Evolutionary conservation across 1,140 invertebrate species (phyloP).

Genomic region (Drosophila orena): DNA sequence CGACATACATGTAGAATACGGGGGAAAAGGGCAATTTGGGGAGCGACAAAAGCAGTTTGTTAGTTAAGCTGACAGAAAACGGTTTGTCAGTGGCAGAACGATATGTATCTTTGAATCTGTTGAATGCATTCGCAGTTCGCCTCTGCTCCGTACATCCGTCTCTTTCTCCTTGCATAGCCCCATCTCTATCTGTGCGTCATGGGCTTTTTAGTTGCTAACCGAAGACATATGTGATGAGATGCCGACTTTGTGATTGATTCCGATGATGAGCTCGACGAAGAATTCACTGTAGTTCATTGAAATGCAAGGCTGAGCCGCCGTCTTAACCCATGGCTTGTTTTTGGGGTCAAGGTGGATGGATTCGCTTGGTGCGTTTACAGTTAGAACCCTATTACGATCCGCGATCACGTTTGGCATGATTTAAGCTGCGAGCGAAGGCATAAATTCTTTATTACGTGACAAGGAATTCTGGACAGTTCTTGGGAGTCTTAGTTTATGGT

Average conservation of each 20-base stretch:
- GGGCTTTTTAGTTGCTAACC: conserved; percentile 44
- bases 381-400: conserved; percentile 60
- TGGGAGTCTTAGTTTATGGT: conserved; percentile 37
- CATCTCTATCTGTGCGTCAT: conserved; percentile 23
- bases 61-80: conserved; percentile 76
- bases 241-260: conserved; percentile 68
- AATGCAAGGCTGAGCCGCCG: conserved; percentile 52
- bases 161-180: not conserved
- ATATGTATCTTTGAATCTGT: conserved; percentile 65
- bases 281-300: conserved; percentile 48
- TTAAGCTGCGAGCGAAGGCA: conserved; percentile 37
- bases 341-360: conserved; percentile 67
- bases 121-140: conserved; percentile 57
- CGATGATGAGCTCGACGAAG: conserved; percentile 43
- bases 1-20: conserved; percentile 1
- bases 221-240: conserved; percentile 58
- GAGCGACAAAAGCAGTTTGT: conserved; percentile 62
- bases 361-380: conserved; percentile 51
- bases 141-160: conserved; percentile 21
- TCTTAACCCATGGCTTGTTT: conserved; percentile 20
- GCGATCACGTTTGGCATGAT: conserved; percentile 61
- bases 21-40: conserved; percentile 17
- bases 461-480: conserved; percentile 13
- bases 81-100: conserved; percentile 62
- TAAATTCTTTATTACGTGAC: conserved; percentile 69